Percentiles rank a stretch among this genome's conserved stretches.
Conservation (phyloP, 2,797 vertebrate genomes). For the Dallia pectoralis region DNA sequence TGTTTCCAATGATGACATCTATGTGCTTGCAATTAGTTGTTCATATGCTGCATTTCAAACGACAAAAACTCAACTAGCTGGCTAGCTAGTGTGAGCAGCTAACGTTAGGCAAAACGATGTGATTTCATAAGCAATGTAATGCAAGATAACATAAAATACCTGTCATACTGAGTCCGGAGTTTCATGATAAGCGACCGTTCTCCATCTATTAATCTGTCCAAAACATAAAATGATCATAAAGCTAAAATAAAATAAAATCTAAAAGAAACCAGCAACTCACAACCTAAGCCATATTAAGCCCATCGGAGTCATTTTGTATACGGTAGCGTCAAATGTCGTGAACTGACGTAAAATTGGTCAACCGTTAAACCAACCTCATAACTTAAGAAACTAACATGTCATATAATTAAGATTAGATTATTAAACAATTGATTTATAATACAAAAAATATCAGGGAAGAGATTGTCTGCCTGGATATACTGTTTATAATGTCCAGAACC, state of each 20-base stretch:
- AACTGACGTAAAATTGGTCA: constrained; percentile 16
- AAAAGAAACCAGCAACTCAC: constrained; percentile 28
- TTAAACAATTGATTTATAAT: too few species aligned
- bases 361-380: background rate
- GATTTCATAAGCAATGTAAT: background rate
- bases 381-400: too few species aligned
- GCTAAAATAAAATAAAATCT: constrained; percentile 35
- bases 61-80: background rate
- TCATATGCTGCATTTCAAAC: background rate
- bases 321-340: constrained; percentile 42
- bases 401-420: too few species aligned
- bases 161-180: constrained; percentile 77
- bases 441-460: too few species aligned
- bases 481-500: too few species aligned
- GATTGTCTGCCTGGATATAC: too few species aligned
- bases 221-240: constrained; percentile 50
- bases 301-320: constrained; percentile 54
- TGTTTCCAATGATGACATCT: background rate
- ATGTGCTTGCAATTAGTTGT: background rate
- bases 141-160: constrained; percentile 51
- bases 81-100: background rate
- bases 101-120: background rate
- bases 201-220: constrained; percentile 58
- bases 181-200: constrained; percentile 70
- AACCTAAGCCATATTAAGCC: constrained; percentile 46